Base-by-base conservation (phyloP, 2,888 invertebrate species). In the Halictus ligatus region DNA sequence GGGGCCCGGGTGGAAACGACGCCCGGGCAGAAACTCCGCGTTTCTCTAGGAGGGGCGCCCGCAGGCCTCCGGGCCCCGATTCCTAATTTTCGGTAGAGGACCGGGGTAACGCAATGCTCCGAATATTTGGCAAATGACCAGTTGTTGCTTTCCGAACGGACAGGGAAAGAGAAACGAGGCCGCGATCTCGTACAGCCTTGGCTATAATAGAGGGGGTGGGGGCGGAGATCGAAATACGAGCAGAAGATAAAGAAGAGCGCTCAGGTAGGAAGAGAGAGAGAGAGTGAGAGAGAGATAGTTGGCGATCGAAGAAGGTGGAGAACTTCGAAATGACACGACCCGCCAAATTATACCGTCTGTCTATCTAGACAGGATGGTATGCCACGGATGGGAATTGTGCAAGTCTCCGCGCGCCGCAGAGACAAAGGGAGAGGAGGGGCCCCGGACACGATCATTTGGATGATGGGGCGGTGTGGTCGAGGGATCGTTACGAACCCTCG, bases 61-160 rank as follows among this genome's bases (percentile, higher is more conserved):
- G 35, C 4, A 35, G 35, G 35, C 35, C 35, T 35, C 35, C 5
- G 35, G 46, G 35, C 50, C 50, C 77, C 76, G 71, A 84, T 88
- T 86, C 84, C 84, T 78, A 80, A 81, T 75, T 86, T 75, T 80
- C 81, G 75, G 81, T 60, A 50, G 50, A 50, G 74, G 58, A 25
- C 85, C 81, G 76, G 76, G 89, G 87, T 85, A 89, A 89, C 90
- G 93, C 93, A 93, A 94, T 94, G 92, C 94, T 94, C 92, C 92
- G 92, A 94, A 94, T 94, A 94, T 94, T 94, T 93, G 90, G 83
- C 93, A 94, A 95, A 95, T 94, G 91, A 93, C 92, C 92, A 89
- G 84, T 83, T 91, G 89, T 83, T 91, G 89, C 84, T 89, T 46
- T 80, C 81, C 78, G 1, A 48, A 58, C 25, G 64, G 71, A n/a